Evolutionary conservation across 2,113 vertebrate species (phyloP).

Genomic region (Podarcis muralis): DNA sequence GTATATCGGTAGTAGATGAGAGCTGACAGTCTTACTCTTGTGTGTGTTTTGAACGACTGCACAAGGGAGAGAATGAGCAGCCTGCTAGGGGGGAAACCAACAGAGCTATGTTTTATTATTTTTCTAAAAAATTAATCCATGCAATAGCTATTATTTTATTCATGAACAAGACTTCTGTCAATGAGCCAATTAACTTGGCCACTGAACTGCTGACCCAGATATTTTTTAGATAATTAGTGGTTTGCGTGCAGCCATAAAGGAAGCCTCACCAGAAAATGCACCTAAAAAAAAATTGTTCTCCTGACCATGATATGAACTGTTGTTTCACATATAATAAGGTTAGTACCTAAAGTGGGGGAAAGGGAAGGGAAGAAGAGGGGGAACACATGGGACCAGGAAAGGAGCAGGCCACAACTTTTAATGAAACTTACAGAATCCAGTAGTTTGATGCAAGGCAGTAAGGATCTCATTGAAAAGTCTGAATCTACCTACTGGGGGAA

Average conservation of each 20-base stretch:
- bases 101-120: background rate
- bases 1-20: background rate
- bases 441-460: background rate
- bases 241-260: background rate
- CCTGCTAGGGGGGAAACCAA: constrained; percentile 9
- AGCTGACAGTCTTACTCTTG: background rate
- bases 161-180: constrained; percentile 1
- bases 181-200: background rate
- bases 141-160: constrained; percentile 32
- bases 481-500: background rate
- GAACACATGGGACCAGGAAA: background rate
- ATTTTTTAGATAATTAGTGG: constrained; percentile 24
- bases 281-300: background rate
- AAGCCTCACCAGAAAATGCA: background rate
- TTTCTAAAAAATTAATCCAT: constrained; percentile 18
- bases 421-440: background rate
- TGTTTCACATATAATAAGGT: background rate
- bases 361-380: background rate
- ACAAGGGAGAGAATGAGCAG: background rate
- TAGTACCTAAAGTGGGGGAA: background rate
- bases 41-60: background rate
- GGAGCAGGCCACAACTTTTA: background rate
- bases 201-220: constrained; percentile 23
- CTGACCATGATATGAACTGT: background rate
- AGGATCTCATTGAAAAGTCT: background rate